Evolutionary conservation across 2,888 invertebrate genomes (phyloP).

Genomic region (Smittia sp.): DNA sequence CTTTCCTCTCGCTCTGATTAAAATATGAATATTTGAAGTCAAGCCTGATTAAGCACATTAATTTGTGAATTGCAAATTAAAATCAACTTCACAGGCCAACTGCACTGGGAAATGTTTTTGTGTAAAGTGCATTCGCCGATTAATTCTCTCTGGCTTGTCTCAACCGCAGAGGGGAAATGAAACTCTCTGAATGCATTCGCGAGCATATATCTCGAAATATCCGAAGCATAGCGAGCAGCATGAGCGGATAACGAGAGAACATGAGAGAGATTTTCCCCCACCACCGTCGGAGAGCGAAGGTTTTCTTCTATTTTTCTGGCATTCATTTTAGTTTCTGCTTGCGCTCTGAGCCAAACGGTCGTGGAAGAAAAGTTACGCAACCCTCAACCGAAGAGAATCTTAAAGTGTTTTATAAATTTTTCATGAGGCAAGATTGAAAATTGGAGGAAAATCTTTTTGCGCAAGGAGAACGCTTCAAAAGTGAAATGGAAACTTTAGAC

Average conservation of each 20-base stretch:
- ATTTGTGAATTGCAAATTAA: constrained; percentile 37
- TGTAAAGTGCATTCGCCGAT: constrained; percentile 1
- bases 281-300: background rate
- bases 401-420: constrained; percentile 9
- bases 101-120: background rate
- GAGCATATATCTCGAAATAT: background rate
- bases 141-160: background rate
- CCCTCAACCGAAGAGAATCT: background rate
- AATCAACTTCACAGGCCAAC: background rate
- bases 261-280: constrained; percentile 15
- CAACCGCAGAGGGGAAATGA: background rate
- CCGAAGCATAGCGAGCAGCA: background rate
- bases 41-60: constrained; percentile 26
- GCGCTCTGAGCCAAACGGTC: background rate
- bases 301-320: background rate
- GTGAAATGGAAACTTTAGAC: background rate
- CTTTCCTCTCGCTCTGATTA: background rate
- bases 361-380: background rate
- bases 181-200: constrained; percentile 10
- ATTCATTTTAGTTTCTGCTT: constrained; percentile 8
- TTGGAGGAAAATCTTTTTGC: background rate
- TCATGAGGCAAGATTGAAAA: background rate
- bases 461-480: background rate
- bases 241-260: constrained; percentile 4
- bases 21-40: background rate